A percentile compares a stretch with the other conserved stretches of the same genome.
Evolutionary conservation across 2,888 invertebrate genomes (phyloP).

Genomic region (Cybosia mesomella): DNA sequence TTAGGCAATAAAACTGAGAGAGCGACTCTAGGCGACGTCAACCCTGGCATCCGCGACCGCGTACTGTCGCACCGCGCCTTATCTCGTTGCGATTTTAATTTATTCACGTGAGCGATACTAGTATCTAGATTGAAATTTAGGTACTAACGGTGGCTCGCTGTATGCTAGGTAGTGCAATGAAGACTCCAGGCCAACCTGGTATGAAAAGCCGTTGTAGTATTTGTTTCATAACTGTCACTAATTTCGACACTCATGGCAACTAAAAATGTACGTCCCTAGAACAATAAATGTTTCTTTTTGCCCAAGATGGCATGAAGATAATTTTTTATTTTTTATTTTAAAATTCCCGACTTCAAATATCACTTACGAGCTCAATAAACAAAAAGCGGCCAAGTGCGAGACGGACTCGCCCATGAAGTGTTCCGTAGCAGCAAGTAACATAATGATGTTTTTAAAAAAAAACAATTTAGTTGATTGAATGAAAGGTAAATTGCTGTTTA

Average conservation of each 20-base stretch:
- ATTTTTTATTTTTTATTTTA: no score
- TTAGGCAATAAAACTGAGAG: slow-evolving; percentile 66
- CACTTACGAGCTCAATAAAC: background rate
- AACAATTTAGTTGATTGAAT: no score
- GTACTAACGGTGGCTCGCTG: slow-evolving; percentile 18
- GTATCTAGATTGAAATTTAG: slow-evolving; percentile 24
- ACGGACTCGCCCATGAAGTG: no score
- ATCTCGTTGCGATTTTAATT: slow-evolving; percentile 31
- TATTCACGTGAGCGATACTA: slow-evolving; percentile 39
- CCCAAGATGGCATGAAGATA: background rate
- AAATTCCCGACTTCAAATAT: background rate
- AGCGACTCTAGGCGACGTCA: slow-evolving; percentile 10
- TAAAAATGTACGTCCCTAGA: no score
- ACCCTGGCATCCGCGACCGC: background rate
- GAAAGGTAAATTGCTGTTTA: no score
- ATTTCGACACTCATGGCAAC: background rate
- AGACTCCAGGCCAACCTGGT: slow-evolving; percentile 16
- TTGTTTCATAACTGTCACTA: background rate
- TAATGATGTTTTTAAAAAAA: no score
- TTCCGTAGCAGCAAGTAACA: no score
- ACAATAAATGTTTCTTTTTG: background rate
- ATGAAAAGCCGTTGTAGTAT: slow-evolving; percentile 13
- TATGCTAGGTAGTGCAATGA: slow-evolving; percentile 18
- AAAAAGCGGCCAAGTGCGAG: no score
- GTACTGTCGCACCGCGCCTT: background rate